These are phyloP conservation scores for Artemia franciscana DNA, from an alignment of 1,140 invertebrate genomes.

Conservation along the genomic window DNA sequence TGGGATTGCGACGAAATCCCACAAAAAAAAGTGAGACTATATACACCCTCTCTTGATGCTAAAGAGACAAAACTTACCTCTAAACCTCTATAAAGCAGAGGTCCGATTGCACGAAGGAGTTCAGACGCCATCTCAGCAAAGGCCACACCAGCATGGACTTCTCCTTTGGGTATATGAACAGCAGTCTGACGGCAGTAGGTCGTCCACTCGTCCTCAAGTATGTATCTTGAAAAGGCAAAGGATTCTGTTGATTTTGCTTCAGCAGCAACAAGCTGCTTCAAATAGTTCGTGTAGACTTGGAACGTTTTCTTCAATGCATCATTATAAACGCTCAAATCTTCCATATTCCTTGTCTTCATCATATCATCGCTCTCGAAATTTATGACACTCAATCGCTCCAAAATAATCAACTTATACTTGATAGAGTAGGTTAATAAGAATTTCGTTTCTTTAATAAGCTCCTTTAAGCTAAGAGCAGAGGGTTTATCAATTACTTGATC, in stretches of 20 bases:
- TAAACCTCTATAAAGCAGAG: not conserved
- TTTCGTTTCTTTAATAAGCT: slow-evolving; percentile 24
- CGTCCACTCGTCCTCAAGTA: slow-evolving; percentile 55
- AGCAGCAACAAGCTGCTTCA: slow-evolving; percentile 44
- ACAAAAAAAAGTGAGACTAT: too few species aligned
- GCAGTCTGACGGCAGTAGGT: slow-evolving; percentile 30
- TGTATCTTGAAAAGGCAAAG: slow-evolving; percentile 32
- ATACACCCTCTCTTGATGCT: too few species aligned
- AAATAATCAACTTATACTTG: not conserved
- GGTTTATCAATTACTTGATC: slow-evolving; percentile 60
- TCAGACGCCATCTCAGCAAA: slow-evolving; percentile 15
- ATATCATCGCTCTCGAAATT: too few species aligned
- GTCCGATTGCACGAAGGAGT: not conserved
- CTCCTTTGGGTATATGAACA: slow-evolving; percentile 39
- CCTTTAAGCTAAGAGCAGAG: slow-evolving; percentile 55
- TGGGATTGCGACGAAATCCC: too few species aligned
- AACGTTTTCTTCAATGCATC: slow-evolving; percentile 11
- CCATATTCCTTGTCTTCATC: not conserved
- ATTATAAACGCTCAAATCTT: not conserved
- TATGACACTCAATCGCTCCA: not conserved
- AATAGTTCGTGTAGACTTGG: slow-evolving; percentile 43
- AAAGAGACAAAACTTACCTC: not conserved
- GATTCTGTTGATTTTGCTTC: slow-evolving; percentile 25
- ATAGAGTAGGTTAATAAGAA: not conserved
- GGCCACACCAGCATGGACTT: slow-evolving; percentile 34